phyloP scores from a whole-genome alignment of 2,888 invertebrate species.

The Neoaliturus tenellus region DNA sequence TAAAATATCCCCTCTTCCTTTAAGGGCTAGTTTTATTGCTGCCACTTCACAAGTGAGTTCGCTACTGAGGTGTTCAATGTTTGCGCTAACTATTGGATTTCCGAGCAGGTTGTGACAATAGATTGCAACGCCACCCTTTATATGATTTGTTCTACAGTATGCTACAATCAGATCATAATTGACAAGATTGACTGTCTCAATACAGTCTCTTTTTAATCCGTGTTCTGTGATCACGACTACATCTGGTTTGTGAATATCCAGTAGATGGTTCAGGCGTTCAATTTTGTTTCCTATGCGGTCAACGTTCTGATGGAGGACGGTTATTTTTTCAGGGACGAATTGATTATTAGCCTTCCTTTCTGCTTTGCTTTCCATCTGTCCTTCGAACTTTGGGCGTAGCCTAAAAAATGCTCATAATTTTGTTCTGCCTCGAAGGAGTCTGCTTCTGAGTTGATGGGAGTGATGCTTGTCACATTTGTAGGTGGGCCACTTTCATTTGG shows the following conservation, averaged over 20 bases:
- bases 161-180: not conserved
- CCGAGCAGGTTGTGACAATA: not conserved
- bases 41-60: not conserved
- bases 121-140: not conserved
- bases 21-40: not conserved
- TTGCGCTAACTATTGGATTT: not conserved
- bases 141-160: not conserved
- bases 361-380: not conserved
- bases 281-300: constrained; percentile 16
- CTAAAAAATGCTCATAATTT: not conserved
- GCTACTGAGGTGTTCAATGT: not conserved
- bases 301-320: not conserved
- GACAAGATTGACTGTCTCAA: not conserved
- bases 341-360: constrained; percentile 1
- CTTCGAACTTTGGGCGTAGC: not conserved
- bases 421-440: not conserved
- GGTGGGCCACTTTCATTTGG: not conserved
- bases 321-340: not conserved
- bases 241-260: constrained; percentile 12
- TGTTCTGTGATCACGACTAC: constrained; percentile 7
- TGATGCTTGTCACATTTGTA: not conserved
- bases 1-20: not conserved
- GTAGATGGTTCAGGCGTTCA: constrained; percentile 19
- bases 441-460: not conserved
- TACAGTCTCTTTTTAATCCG: not conserved